Conservation (phyloP, 2,797 vertebrate genomes). For the Siniperca obscura region DNA sequence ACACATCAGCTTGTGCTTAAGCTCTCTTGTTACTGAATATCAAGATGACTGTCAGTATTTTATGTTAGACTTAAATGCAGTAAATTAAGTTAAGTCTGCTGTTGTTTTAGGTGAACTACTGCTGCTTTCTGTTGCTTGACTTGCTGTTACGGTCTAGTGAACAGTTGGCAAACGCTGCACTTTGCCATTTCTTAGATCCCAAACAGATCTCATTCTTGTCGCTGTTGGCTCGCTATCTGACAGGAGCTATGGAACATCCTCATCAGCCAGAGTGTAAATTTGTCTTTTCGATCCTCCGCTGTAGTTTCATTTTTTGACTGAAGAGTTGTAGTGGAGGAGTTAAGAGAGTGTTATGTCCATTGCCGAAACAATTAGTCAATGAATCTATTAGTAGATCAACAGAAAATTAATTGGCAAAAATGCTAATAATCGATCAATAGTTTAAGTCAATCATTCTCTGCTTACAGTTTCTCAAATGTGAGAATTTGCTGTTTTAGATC, state of each 20-base stretch:
- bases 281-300: neutral
- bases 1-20: too few species aligned
- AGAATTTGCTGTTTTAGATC: neutral
- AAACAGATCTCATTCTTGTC: neutral
- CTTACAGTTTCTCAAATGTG: slow-evolving; percentile 4
- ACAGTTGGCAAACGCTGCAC: slow-evolving; percentile 5
- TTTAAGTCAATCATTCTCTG: slow-evolving; percentile 3
- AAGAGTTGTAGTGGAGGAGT: neutral
- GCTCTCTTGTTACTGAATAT: too few species aligned
- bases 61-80: neutral
- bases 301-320: neutral
- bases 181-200: neutral
- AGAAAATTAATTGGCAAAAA: neutral
- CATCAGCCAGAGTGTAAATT: slow-evolving; percentile 5
- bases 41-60: too few species aligned
- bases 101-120: neutral
- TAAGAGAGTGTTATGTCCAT: neutral
- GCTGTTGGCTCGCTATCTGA: neutral
- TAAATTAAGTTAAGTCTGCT: neutral
- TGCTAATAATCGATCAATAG: slow-evolving; percentile 26
- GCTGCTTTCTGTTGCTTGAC: slow-evolving; percentile 12
- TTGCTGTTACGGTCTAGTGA: neutral
- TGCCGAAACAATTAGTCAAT: neutral
- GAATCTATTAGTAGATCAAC: neutral
- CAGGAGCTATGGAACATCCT: slow-evolving; percentile 8